Conservation (phyloP, 2,888 invertebrate species). For the Ganaspis brasiliensis region DNA sequence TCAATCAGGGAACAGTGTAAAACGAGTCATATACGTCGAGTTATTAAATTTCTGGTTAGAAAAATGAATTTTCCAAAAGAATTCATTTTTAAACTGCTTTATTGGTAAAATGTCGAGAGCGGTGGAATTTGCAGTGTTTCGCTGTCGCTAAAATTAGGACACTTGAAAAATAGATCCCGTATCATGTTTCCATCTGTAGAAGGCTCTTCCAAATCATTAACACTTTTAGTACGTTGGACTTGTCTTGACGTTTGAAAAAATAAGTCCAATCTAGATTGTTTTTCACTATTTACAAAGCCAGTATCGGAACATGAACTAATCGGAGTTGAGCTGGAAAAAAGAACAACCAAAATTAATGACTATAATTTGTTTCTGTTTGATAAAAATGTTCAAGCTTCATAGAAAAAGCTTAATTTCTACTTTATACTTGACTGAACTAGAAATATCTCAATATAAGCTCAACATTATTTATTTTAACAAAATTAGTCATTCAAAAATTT, state of each 20-base stretch:
- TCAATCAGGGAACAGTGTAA: neutral
- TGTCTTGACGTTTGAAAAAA: slow-evolving; percentile 14
- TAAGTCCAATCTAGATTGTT: slow-evolving; percentile 18
- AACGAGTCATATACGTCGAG: neutral
- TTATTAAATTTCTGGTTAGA: neutral
- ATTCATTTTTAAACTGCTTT: neutral
- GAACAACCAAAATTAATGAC: neutral
- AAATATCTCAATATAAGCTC: too few species aligned
- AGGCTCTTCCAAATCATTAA: slow-evolving; percentile 65
- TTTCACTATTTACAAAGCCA: slow-evolving; percentile 1
- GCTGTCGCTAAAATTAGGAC: slow-evolving; percentile 62
- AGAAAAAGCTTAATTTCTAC: too few species aligned
- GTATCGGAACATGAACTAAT: slow-evolving; percentile 15
- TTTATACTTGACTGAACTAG: too few species aligned
- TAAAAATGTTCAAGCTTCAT: neutral
- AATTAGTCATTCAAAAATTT: too few species aligned
- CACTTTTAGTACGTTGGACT: slow-evolving; percentile 60
- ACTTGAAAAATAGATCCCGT: slow-evolving; percentile 68
- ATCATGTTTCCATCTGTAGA: slow-evolving; percentile 66
- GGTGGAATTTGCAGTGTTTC: slow-evolving; percentile 58
- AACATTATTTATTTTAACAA: too few species aligned
- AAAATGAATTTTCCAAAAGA: neutral
- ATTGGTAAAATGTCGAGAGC: slow-evolving; percentile 29
- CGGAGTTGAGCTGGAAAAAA: slow-evolving; percentile 5
- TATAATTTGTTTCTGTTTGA: neutral